Evolutionary conservation across 2,797 vertebrate genomes (phyloP).

Genomic region (Anguilla obscura): DNA sequence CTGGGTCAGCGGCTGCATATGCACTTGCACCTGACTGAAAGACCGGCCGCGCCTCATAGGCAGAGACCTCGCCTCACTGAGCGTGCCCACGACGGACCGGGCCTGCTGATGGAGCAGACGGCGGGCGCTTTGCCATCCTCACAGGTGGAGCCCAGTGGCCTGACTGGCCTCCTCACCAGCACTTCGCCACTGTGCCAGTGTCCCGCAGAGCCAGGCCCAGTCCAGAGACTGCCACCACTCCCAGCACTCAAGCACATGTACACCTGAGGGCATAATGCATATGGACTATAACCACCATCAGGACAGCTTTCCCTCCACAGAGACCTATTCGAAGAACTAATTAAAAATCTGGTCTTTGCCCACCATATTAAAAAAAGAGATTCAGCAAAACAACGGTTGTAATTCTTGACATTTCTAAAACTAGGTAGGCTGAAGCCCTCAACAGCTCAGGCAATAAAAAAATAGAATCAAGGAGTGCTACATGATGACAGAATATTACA

Average conservation of each 20-base stretch:
- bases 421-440: background rate
- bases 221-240: background rate
- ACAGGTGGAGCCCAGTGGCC: background rate
- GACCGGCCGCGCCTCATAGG: background rate
- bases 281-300: background rate
- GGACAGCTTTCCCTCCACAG: background rate
- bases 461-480: too few species aligned
- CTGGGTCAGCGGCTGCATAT: background rate
- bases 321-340: background rate
- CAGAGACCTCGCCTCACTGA: background rate
- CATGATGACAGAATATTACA: too few species aligned
- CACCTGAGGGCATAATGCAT: background rate
- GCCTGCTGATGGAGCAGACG: background rate
- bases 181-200: background rate
- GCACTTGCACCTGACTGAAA: background rate
- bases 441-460: background rate
- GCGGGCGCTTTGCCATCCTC: background rate
- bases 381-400: background rate
- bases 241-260: background rate
- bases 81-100: background rate
- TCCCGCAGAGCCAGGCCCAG: background rate
- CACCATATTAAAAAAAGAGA: background rate
- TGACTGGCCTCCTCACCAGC: background rate
- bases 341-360: background rate
- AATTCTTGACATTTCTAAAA: background rate